Base-by-base conservation (phyloP, 2,113 vertebrate species). In the Pseudorhombus dupliciocellatus region DNA sequence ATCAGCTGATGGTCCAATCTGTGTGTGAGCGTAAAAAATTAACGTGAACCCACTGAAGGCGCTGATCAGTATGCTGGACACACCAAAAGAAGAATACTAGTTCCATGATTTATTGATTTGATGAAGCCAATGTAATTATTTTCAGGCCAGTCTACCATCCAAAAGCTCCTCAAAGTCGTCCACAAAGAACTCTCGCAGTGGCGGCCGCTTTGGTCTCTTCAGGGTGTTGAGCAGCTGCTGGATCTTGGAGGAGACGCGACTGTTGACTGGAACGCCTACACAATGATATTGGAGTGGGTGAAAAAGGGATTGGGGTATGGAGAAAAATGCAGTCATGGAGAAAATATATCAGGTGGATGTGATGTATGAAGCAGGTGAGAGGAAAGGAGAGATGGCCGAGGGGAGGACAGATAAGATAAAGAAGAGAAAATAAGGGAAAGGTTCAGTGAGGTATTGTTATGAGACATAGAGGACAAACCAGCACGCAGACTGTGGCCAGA, bases 181-280 rank as follows among this genome's bases (percentile, higher is more conserved):
- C 70, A 98, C 92, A 60, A 98, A 99, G 92, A 98, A 99, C 70
- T 99, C 97, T 76, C 95, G 94, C 83, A 99, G 82, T 0, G 97
- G 96, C 1, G 96, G 97, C 12, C 97, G 95, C 87, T 99, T 98
- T 4, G 97, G 96, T 84, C 96, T 94, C 92, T 97, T 98, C 89
- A 99, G 92, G 15, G 97, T 98, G 81, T 98, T 97, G 14, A 99
- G 94, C 70, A 99, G 94, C 91, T 99, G 97, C 88, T 98, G 97
- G 90, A 99, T 99, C 91, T 97, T 99, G 74, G 96, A 98, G 66
- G 97, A 99, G 74, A 99, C 97, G 69, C 97, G 95, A 91, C 97
- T 97, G 90, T 93, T 97, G 85, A 97, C 96, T 5, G 97, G 96
- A 66, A 98, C 96, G 76, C 97, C 97, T 99, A 90, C 54, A 88